Evolutionary conservation across 2,113 vertebrate genomes (phyloP).

Genomic region (Tympanuchus pallidicinctus): DNA sequence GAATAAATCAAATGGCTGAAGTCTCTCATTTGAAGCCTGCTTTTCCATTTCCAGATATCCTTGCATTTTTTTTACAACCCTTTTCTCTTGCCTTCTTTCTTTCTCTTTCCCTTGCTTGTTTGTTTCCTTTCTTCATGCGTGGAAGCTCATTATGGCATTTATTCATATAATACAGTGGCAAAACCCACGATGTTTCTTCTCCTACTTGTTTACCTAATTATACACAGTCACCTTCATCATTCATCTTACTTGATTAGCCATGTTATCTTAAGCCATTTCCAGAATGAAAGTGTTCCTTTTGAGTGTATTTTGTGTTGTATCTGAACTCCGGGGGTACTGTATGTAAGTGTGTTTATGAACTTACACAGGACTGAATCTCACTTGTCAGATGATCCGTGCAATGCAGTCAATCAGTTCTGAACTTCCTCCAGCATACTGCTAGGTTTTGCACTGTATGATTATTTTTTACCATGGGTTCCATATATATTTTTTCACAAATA

Average conservation of each 20-base stretch:
- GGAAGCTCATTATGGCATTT: not conserved
- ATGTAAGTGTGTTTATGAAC: not conserved
- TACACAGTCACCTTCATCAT: not conserved
- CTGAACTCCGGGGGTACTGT: not conserved
- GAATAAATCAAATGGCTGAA: not conserved
- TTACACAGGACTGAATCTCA: not conserved
- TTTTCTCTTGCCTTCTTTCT: not conserved
- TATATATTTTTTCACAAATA: not conserved
- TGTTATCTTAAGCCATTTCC: not conserved
- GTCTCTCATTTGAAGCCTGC: not conserved
- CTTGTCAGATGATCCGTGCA: not conserved
- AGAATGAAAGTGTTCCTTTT: not conserved
- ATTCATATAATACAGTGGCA: fast-evolving
- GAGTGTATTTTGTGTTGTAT: not conserved
- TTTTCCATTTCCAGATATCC: not conserved
- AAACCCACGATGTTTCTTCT: not conserved
- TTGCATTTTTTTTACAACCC: fast-evolving
- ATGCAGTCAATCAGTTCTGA: not conserved
- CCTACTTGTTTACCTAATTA: not conserved
- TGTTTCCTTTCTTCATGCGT: not conserved
- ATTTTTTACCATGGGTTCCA: not conserved
- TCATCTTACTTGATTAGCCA: not conserved
- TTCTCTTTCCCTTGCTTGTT: too few species aligned
- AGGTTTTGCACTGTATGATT: not conserved
- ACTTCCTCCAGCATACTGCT: not conserved